These are phyloP conservation scores for Belonocnema kinseyi DNA, from an alignment of 1,140 invertebrate species.

Conservation along the genomic window DNA sequence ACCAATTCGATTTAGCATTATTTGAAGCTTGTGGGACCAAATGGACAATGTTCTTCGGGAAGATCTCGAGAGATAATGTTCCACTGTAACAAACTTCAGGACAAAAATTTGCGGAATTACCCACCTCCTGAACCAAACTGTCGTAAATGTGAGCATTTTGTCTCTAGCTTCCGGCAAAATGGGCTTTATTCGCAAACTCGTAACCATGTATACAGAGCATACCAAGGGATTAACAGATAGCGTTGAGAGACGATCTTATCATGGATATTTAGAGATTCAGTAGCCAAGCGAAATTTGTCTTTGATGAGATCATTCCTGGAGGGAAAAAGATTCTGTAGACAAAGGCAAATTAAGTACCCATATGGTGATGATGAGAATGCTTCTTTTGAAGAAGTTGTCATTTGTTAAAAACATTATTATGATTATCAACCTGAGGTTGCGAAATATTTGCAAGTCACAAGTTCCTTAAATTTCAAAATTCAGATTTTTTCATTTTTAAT, in stretches of 20 bases:
- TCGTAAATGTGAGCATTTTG: conserved; percentile 43
- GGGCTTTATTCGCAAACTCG: conserved; percentile 41
- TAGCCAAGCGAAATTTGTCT: conserved; percentile 11
- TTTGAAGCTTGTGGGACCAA: neutral
- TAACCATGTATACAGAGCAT: conserved; percentile 39
- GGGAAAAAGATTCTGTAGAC: conserved; percentile 31
- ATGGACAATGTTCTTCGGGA: neutral
- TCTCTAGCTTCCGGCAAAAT: conserved; percentile 36
- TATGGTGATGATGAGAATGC: too few relatives aligned
- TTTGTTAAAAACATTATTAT: too few relatives aligned
- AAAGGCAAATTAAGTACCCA: conserved; percentile 4
- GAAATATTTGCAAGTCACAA: too few relatives aligned
- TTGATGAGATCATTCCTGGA: neutral
- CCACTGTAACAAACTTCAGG: too few relatives aligned
- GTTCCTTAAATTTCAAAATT: too few relatives aligned
- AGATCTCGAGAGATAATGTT: conserved; percentile 12
- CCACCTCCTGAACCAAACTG: conserved; percentile 13
- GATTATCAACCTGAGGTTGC: too few relatives aligned
- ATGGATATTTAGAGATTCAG: conserved; percentile 39
- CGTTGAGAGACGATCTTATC: conserved; percentile 55
- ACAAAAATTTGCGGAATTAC: conserved; percentile 31
- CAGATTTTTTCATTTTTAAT: too few relatives aligned
- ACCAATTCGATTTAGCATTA: conserved; percentile 14
- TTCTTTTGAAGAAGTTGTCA: too few relatives aligned
- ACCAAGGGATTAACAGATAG: conserved; percentile 49